Evolutionary conservation across 2,888 invertebrate species (phyloP), one percentile per base, ranked within the genome.

Genomic region (Odontocolon sp.): DNA sequence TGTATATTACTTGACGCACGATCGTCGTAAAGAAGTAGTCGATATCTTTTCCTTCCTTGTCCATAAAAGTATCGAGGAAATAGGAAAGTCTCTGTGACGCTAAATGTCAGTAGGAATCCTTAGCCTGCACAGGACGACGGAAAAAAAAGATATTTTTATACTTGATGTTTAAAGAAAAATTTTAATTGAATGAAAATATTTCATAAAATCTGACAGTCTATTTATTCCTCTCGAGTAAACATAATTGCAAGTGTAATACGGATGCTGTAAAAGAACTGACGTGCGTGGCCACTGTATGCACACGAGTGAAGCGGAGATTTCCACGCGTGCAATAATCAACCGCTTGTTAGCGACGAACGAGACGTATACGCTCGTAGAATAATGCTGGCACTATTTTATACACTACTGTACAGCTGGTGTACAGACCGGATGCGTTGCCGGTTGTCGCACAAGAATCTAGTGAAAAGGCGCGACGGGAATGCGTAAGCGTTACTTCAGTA

Each of bases 21-120:
- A 9, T 33, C 33, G 18, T 31, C 8, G 16, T 56, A 33, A 64
- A 72, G 56, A 68, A 72, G 72, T 52, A 56, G 77, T 64, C 57
- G 72, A 26, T 54, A 66, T 72, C 67, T 63, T 72, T 77, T 68
- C 63, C 77, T 77, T 77, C 72, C 68, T 64, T 31, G 68, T 72
- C 59, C 77, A 57, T 77, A 68, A 72, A 77, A 72, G 68, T 68
- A 72, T 57, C 72, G 63, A 72, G 72, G 77, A 77, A 72, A 77
- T 68, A 54, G 77, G 72, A 72, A 77, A 77, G 72, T 72, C n/a
- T n/a, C n/a, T n/a, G n/a, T n/a, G n/a, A n/a, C n/a, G n/a, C n/a
- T n/a, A n/a, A n/a, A n/a, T n/a, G 54, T 1, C 33, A 16, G 54
- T 33, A 50, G 23, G 50, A 50, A 54, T 33, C 18, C 2, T 16